Conservation (phyloP, 2,888 invertebrate genomes). For the Saturnia pavonia region DNA sequence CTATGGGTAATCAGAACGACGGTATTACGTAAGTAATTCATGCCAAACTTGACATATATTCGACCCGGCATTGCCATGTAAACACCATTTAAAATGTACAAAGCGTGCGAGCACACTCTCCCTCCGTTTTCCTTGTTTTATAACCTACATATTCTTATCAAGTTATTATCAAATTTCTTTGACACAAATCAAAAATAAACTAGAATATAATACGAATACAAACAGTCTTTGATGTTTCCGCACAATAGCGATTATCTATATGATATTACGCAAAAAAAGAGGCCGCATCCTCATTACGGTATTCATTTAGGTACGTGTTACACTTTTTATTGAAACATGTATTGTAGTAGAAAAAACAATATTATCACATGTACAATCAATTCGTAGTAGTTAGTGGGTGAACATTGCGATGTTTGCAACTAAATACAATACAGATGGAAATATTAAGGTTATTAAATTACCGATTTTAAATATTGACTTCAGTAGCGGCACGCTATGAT, state of each 20-base stretch:
- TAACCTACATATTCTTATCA: constrained; percentile 2
- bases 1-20: neutral
- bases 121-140: neutral
- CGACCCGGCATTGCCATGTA: neutral
- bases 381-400: no score
- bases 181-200: constrained; percentile 12
- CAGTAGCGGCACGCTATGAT: no score
- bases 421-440: constrained; percentile 30
- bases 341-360: neutral
- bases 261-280: constrained; percentile 16
- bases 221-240: constrained; percentile 19
- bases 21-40: constrained; percentile 7
- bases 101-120: neutral
- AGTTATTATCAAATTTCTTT: neutral
- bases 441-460: no score
- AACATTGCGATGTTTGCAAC: constrained; percentile 17
- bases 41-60: constrained; percentile 15
- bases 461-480: no score
- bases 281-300: constrained; percentile 11
- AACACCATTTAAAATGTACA: constrained; percentile 4
- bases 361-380: neutral
- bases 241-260: constrained; percentile 21
- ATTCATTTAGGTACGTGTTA: neutral
- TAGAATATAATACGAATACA: neutral
- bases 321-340: neutral